Base-by-base conservation (phyloP, 1,140 invertebrate genomes). In the Leguminivora glycinivorella region DNA sequence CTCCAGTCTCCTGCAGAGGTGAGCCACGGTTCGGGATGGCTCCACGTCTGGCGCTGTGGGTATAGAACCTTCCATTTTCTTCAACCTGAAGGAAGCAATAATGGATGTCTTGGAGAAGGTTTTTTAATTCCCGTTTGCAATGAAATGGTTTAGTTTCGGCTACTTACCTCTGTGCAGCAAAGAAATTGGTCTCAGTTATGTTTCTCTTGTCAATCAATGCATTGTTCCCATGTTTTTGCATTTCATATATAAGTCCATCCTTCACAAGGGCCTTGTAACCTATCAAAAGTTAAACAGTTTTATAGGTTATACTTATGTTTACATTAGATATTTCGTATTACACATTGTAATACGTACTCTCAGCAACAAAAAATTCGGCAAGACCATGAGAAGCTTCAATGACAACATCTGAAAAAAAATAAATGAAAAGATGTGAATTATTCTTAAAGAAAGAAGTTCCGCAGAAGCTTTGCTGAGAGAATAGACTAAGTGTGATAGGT, bases 171-270 rank as follows among this genome's bases (percentile, higher is more conserved):
- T 90, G 88, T 1, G 88, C 85, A 19, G 84, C 81, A 74, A 83
- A 88, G 73, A 90, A 88, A 71, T 72, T 83, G 9, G 83, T 84
- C 72, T 90, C 88, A 14, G 79, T 74, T 7, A 71, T 75, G 1
- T 80, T 80, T 38, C 84, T 75, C 0, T 83, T 72, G 75, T 85
- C 83, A 14, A 83, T 72, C 2, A 90, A 70, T 43, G 84, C 84
- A 72, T 88, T 87, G 63, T 89, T 87, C 0, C 84, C 82, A 29
- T 79, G 80, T 47, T 81, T 85, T 52, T 90, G 88, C 88, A 90
- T 90, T 78, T 85, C 88, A 1, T 83, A 83, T 75, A 90, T 84
- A 1, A 90, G 75, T 2, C 73, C 82, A 9, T 83, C 77, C 1
- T 74, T 76, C 5, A 82, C 87, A 1, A 84, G 74, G 9, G 75